Evolutionary conservation across 2,113 vertebrate genomes (phyloP).

Genomic region (Paedocypris sp.): DNA sequence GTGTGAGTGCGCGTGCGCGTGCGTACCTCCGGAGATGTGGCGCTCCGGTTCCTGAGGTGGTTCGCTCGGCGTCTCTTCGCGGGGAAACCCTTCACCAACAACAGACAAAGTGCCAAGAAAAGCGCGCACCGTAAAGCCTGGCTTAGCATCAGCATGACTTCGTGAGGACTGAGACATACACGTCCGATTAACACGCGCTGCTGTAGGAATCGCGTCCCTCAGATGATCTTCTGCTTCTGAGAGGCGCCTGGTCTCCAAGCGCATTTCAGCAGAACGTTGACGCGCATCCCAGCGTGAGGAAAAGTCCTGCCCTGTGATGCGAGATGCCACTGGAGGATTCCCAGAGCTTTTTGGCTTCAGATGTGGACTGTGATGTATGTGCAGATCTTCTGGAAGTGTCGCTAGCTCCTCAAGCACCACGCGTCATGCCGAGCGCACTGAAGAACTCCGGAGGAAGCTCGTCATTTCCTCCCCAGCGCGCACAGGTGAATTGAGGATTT

Average conservation of each 20-base stretch:
- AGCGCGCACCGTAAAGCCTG: conserved; percentile 48
- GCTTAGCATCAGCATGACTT: conserved; percentile 51
- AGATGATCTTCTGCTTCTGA: neutral
- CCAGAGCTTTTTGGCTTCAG: too few species aligned
- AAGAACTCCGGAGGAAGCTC: neutral
- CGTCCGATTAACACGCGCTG: too few species aligned
- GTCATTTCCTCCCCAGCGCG: neutral
- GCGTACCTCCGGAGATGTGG: conserved; percentile 52
- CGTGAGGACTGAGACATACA: neutral
- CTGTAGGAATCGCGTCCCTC: neutral
- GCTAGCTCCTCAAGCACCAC: neutral
- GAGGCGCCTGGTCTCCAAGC: neutral
- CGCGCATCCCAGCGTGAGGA: neutral
- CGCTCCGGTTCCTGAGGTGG: conserved; percentile 40
- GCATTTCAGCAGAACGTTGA: conserved; percentile 3
- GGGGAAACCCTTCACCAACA: conserved; percentile 52
- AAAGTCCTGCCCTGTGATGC: too few species aligned
- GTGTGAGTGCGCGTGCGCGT: too few species aligned
- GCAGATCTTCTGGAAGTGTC: neutral
- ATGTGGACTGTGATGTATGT: too few species aligned
- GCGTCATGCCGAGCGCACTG: neutral
- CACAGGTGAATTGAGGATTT: neutral
- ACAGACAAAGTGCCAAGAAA: conserved; percentile 44
- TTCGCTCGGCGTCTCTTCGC: conserved; percentile 36
- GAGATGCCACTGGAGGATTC: too few species aligned